Evolutionary conservation across 2,888 invertebrate genomes (phyloP).

Genomic region (Psylliodes chrysocephalus): DNA sequence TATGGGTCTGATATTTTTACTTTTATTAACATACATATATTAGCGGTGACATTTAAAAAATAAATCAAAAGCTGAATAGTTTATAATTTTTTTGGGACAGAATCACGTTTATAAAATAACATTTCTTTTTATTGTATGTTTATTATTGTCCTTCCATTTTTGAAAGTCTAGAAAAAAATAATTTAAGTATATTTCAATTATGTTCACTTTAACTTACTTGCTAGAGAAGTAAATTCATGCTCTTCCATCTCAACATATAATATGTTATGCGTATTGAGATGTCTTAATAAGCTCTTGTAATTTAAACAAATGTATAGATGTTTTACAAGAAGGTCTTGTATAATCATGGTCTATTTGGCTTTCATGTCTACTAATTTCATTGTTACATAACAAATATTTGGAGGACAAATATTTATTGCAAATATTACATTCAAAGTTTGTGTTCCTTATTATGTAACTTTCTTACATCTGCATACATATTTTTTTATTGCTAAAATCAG

Average conservation of each 20-base stretch:
- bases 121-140: conserved; percentile 13
- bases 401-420: too few relatives aligned
- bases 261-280: conserved; percentile 10
- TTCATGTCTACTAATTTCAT: too few relatives aligned
- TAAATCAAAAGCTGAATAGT: neutral
- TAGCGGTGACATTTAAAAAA: conserved; percentile 28
- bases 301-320: neutral
- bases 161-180: conserved; percentile 17
- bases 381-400: too few relatives aligned
- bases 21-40: conserved; percentile 13
- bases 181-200: too few relatives aligned
- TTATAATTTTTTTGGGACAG: conserved; percentile 11
- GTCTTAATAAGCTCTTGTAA: conserved; percentile 7
- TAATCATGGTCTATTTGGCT: too few relatives aligned
- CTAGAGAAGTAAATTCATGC: conserved; percentile 13
- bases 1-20: conserved; percentile 14
- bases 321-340: too few relatives aligned
- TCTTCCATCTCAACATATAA: conserved; percentile 10
- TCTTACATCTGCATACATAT: conserved; percentile 1
- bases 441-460: conserved; percentile 1
- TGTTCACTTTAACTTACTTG: conserved; percentile 1
- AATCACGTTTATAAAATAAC: conserved; percentile 17
- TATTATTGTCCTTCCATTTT: conserved; percentile 18
- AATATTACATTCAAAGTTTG: too few relatives aligned
- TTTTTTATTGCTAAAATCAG: conserved; percentile 2